Base-by-base conservation (phyloP, 2,888 invertebrate species). In the Neocrepidodera transversa region DNA sequence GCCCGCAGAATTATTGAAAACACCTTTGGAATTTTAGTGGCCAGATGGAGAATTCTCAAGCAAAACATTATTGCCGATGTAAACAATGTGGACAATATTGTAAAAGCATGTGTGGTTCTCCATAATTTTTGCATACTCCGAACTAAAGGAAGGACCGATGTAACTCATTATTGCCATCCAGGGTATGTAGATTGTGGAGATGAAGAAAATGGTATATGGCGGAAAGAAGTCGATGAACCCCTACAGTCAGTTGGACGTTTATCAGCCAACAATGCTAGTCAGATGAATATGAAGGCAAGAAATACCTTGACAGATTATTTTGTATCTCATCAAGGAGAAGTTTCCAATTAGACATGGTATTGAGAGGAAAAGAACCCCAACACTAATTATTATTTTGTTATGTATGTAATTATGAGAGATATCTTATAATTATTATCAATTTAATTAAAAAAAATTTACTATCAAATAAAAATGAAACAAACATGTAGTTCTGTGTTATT, bases 1-100 rank as follows among this genome's bases (percentile, higher is more conserved):
- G 68, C 71, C 11, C 40, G 70, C 4, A 52, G 60, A 49, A 30
- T 52, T 2, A 68, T 68, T 35, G 68, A 71, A 64, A 72, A 71
- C 55, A 56, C 68, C 2, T 72, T 72, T 62, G 65, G 66, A 10
- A 64, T 66, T 38, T 11, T 64, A 10, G 58, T 53, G 18, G 51
- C 64, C 8, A 57, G 61, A 42, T 64, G 48, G 55, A 51, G 60
- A 11, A 62, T 66, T 20, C 42, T 66, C 23, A 26, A 49, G 71
- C 23, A 23, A 23, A 23, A 3, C 23, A 23, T 23, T 23, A 23
- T 23, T 23, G 23, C 23, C 23, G 23, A 23, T 23, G 23, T 23
- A 23, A 23, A 23, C 23, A 23, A 23, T 23, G 23, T 23, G 23
- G 23, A 42, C 35, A 30, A 10, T 10, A 30, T 20, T 2, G 23